Base-by-base conservation (phyloP, 1,140 invertebrate genomes). In the Phortica variegata region DNA sequence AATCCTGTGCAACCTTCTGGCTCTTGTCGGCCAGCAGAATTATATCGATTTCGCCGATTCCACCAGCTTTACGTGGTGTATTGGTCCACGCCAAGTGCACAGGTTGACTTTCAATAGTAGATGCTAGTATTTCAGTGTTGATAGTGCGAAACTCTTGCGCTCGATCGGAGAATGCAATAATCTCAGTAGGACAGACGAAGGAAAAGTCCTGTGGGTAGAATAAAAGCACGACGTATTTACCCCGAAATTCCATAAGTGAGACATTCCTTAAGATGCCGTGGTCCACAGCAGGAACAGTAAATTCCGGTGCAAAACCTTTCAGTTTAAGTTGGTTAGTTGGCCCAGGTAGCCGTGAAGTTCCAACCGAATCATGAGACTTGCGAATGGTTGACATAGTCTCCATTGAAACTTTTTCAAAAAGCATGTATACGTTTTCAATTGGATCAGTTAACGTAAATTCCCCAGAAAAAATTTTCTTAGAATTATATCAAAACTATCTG, bases 171-270 rank as follows among this genome's bases (percentile, higher is more conserved):
- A 95, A 96, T 5, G 92, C 91, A 68, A 96, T 92, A 53, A 96
- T 91, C 78, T 97, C 93, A 13, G 93, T 95, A 18, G 93, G 93
- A 62, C 93, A 96, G 0, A 95, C 93, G 73, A 93, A 96, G 0
- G 92, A 94, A 66, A 98, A 98, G 75, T 98, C 95, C 21, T 96
- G 79, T 3, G 95, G 95, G 73, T 98, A 98, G 81, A 98, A 98
- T 77, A 98, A 95, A 3, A 98, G 75, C 0, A 98, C 86, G 0
- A 98, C 82, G 73, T 98, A 98, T 87, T 95, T 93, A 52, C 94
- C 95, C 63, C 87, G 86, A 79, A 89, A 97, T 61, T 97, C 91
- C 0, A 81, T 76, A 4, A 97, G 80, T 2, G 84, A 84, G 29
- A 98, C 84, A 12, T 92, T 86, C 68, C 93, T 91, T 73, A 97